These are phyloP conservation scores for Channa striata DNA, from an alignment of 2,797 vertebrate genomes.

Conservation along the genomic window DNA sequence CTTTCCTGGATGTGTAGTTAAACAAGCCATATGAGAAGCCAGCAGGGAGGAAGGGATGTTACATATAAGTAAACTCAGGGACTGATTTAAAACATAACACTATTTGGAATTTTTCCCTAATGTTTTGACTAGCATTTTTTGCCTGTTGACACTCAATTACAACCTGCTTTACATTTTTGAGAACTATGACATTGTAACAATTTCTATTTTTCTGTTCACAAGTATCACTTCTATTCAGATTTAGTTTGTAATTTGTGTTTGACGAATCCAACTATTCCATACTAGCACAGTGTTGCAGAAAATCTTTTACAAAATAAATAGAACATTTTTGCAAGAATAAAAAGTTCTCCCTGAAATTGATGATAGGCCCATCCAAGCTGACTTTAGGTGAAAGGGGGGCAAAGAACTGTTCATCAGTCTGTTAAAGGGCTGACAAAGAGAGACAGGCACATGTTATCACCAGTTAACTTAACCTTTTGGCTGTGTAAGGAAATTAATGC, in stretches of 20 bases:
- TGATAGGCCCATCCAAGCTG: too few species aligned
- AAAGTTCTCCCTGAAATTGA: too few species aligned
- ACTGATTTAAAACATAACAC: background rate
- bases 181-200: background rate
- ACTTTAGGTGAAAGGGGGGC: too few species aligned
- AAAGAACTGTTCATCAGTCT: too few species aligned
- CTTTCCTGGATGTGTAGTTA: too few species aligned
- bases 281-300: background rate
- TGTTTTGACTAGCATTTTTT: background rate
- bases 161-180: background rate
- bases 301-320: background rate
- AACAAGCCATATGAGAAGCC: too few species aligned
- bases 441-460: too few species aligned
- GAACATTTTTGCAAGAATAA: conserved; percentile 9
- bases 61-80: background rate
- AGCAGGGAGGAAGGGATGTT: too few species aligned
- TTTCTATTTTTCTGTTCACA: background rate
- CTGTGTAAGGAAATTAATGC: too few species aligned
- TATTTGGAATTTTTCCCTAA: background rate
- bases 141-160: background rate
- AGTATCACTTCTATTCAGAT: background rate
- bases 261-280: background rate
- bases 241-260: background rate
- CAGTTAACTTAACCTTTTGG: too few species aligned
- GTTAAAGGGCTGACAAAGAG: too few species aligned